Evolutionary conservation across 2,888 invertebrate genomes (phyloP).

Genomic region (Odontothrips loti): DNA sequence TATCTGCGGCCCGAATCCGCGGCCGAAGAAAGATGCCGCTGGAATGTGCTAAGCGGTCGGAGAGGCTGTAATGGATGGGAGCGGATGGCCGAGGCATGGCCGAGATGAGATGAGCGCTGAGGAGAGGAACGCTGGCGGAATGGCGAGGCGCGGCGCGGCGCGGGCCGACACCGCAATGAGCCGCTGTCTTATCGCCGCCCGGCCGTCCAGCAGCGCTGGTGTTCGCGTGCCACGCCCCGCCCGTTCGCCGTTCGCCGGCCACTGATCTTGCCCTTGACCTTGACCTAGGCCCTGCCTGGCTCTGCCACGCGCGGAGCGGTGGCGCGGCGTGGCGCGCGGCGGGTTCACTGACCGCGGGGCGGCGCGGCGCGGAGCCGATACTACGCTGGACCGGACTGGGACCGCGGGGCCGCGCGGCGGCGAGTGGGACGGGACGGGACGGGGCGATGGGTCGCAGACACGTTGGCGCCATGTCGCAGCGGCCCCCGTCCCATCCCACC

Average conservation of each 20-base stretch:
- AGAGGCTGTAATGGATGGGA: too few species aligned
- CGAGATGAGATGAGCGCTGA: neutral
- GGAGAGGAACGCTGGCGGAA: neutral
- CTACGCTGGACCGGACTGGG: neutral
- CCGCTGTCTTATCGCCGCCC: neutral
- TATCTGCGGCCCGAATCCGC: too few species aligned
- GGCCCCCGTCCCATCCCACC: too few species aligned
- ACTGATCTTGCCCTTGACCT: slow-evolving; percentile 6
- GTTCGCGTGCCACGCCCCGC: neutral
- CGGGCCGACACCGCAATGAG: neutral
- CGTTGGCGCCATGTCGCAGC: too few species aligned
- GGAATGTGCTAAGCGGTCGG: too few species aligned
- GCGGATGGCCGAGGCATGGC: neutral
- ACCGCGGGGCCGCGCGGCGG: neutral
- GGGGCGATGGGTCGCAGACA: too few species aligned
- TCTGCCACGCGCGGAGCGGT: neutral
- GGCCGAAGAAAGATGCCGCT: too few species aligned
- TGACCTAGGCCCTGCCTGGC: neutral
- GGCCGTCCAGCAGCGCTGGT: neutral
- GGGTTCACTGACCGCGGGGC: neutral
- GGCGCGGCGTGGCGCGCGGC: neutral
- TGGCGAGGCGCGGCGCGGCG: neutral
- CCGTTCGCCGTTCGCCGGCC: neutral
- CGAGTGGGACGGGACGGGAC: too few species aligned
- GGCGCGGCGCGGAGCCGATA: neutral